Base-by-base conservation (phyloP, 2,113 vertebrate species). In the Struthio camelus region DNA sequence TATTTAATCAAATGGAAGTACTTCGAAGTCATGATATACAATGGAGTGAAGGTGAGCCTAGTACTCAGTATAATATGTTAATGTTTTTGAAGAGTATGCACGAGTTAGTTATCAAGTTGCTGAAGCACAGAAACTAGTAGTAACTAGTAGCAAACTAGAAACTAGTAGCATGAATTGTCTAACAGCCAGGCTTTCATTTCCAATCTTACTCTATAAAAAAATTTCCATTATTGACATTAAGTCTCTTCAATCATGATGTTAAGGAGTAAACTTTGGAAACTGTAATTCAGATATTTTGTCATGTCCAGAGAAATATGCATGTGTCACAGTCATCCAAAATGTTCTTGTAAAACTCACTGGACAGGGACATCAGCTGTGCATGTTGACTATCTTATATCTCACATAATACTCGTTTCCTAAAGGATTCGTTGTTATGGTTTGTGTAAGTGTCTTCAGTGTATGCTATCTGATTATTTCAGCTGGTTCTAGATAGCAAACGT, bases 1-100 rank as follows among this genome's bases (percentile, higher is more conserved):
- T 91, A 38, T 67, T 51, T 66, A 70, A 90, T 85, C 77, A 94
- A 91, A 92, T 76, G 34, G 66, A 96, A 92, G 16, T 66, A 50
- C 50, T 79, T 85, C 82, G 77, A 94, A 87, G 73, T 87, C 64
- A 93, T 56, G n/a, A 71, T 79, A 51, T 85, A 80, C n/a, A 54
- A 25, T 13, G 46, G 53, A 88, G 44, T 85, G 64, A 86, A 86
- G 36, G 76, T 83, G 48, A 91, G 66, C 19, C 20, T 93, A 80
- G 90, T 65, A 61, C 36, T 79, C 53, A 71, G 70, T 71, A 58
- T 84, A 56, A 80, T 90, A 79, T 93, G 56, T 91, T 62, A 79
- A 14, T 3, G 30, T 54, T 81, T 84, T 94, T 72, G 14, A 82
- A 93, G 62, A 40, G 2, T 62, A 30, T 77, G 19, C 4, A 0